Percentiles rank a stretch among this genome's conserved stretches.
phyloP scores from a whole-genome alignment of 2,113 vertebrate species.

The Trematocara macrostoma region DNA sequence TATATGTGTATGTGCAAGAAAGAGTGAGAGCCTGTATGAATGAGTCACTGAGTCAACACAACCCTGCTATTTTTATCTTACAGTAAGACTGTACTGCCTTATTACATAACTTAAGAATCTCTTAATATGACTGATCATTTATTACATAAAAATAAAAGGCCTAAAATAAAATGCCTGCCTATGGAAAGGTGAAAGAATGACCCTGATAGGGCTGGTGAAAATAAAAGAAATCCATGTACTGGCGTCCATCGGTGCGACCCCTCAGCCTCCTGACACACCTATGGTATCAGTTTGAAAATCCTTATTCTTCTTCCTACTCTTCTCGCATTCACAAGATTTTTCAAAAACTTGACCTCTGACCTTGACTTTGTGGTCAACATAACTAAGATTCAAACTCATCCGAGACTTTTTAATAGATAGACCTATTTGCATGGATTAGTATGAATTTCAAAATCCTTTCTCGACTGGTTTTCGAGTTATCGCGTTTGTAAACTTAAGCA shows the following conservation, averaged over 20 bases:
- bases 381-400: neutral
- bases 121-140: neutral
- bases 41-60: conserved; percentile 29
- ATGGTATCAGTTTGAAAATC: rapidly evolving
- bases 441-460: neutral
- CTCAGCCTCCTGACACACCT: neutral
- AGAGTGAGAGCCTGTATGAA: neutral
- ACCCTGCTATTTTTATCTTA: conserved; percentile 30
- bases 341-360: rapidly evolving
- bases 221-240: neutral
- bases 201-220: rapidly evolving
- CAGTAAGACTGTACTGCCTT: conserved; percentile 3
- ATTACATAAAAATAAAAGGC: neutral
- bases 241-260: rapidly evolving
- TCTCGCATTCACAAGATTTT: neutral
- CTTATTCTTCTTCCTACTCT: neutral
- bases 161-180: neutral
- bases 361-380: rapidly evolving
- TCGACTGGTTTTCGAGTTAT: rapidly evolving
- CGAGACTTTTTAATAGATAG: neutral
- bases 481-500: neutral
- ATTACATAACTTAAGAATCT: conserved; percentile 2
- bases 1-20: neutral
- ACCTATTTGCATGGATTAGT: neutral
- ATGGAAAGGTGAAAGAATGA: neutral